Evolutionary conservation across 2,113 vertebrate species (phyloP), one percentile per base, ranked within the genome.

Genomic region (Brachypteracias leptosomus): DNA sequence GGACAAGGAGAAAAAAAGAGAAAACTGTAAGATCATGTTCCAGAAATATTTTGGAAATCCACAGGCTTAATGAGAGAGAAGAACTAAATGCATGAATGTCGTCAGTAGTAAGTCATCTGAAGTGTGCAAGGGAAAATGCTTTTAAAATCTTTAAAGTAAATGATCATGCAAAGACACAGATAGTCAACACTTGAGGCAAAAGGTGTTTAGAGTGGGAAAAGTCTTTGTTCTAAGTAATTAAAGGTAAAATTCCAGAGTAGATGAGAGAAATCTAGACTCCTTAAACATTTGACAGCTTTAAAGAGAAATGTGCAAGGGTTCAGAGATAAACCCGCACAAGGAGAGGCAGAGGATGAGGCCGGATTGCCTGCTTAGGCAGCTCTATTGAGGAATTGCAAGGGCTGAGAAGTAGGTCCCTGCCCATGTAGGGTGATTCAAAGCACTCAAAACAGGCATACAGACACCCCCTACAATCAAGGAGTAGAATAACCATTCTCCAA

Each of bases 171-270:
- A 72, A 91, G 40, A 29, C 46, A 75, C 2, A 8, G 28, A 68
- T 22, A 88, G 44, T 31, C 33, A 36, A 55, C 49, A 75, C 72
- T 83, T 66, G 31, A 94, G 81, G 74, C 67, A 95, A 89, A 85
- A 93, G 51, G 42, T 88, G 88, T 84, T 96, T 91, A 66, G 81
- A 82, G 46, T 33, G 24, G 38, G 9, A 80, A 85, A 89, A 90
- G 36, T 51, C 91, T 96, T 88, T 96, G 66, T 91, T 95, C 91
- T 73, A 72, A 49, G 46, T 73, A 94, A 94, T 90, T 72, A 68
- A 85, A 91, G 29, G 46, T 73, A 76, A 55, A 88, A 61, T 83
- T 82, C 54, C 66, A 62, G 25, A 78, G 22, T 8, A 88, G 85
- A 38, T 42, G 71, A 96, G 49, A 93, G 62, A 88, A 89, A 83